Percentiles rank a stretch among this genome's conserved stretches.
Conservation (phyloP, 2,888 invertebrate species). For the Volucella bombylans region DNA sequence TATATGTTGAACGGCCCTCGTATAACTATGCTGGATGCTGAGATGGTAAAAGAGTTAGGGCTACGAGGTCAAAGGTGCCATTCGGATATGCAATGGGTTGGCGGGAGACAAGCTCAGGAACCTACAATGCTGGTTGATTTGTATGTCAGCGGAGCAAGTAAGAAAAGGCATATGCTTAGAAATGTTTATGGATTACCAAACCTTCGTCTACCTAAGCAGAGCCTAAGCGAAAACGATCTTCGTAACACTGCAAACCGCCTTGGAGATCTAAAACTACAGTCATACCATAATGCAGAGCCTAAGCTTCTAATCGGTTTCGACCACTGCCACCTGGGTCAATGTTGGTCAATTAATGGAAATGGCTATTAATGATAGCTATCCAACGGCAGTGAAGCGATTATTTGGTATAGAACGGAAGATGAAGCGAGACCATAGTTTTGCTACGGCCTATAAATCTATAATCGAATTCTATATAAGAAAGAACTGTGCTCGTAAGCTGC, state of each 20-base stretch:
- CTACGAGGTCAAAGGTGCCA: slow-evolving; percentile 44
- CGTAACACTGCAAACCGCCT: background rate
- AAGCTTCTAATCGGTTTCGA: slow-evolving; percentile 51
- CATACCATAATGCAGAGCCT: slow-evolving; percentile 36
- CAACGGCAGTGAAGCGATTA: slow-evolving; percentile 68
- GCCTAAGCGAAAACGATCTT: background rate
- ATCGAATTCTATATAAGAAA: too few relatives aligned
- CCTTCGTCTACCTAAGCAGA: slow-evolving; percentile 39
- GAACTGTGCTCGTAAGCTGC: slow-evolving; percentile 66
- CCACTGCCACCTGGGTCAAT: slow-evolving; percentile 45
- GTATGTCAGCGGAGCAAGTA: slow-evolving; percentile 48
- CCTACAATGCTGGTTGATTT: slow-evolving; percentile 39
- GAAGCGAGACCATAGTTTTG: slow-evolving; percentile 50
- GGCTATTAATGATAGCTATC: slow-evolving; percentile 49
- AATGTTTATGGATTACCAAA: slow-evolving; percentile 37
- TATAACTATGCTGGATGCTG: slow-evolving; percentile 55
- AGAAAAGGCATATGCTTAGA: slow-evolving; percentile 23
- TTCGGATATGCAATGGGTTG: slow-evolving; percentile 70
- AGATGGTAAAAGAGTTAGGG: slow-evolving; percentile 50
- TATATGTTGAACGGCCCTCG: too few relatives aligned
- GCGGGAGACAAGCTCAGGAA: slow-evolving; percentile 33
- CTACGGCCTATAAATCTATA: too few relatives aligned
- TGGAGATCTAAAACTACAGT: background rate
- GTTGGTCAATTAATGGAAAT: background rate
- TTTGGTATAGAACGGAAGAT: slow-evolving; percentile 68